Evolutionary conservation across 2,888 invertebrate genomes (phyloP).

Genomic region (Scaptomyza tumidula): DNA sequence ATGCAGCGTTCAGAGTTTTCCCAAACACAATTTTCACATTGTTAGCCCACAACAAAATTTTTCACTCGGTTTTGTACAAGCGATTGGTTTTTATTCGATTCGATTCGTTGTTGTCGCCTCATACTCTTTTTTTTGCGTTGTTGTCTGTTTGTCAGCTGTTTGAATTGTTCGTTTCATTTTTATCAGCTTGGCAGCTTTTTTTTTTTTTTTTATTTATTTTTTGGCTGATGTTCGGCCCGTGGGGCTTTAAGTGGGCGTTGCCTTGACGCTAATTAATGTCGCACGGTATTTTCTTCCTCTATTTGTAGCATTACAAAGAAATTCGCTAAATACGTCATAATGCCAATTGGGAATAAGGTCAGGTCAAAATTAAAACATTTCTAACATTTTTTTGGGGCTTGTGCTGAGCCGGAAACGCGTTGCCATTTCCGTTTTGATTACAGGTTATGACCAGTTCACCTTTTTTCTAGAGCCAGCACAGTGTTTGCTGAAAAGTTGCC

Average conservation of each 20-base stretch:
- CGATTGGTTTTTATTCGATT: slow-evolving; percentile 15
- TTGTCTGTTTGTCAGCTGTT: slow-evolving; percentile 19
- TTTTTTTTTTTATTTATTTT: slow-evolving; percentile 9
- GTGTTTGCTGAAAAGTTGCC: slow-evolving; percentile 53
- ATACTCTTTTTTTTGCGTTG: slow-evolving; percentile 29
- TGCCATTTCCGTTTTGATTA: slow-evolving; percentile 70
- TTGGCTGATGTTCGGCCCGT: slow-evolving; percentile 36
- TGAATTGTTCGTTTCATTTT: slow-evolving; percentile 24
- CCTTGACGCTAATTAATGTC: slow-evolving; percentile 48
- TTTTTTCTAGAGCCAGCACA: slow-evolving; percentile 36
- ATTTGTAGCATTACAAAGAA: slow-evolving; percentile 19
- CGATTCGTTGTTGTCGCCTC: slow-evolving; percentile 5
- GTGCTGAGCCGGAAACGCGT: slow-evolving; percentile 61
- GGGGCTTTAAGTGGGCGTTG: slow-evolving; percentile 18
- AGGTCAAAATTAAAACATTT: slow-evolving; percentile 24
- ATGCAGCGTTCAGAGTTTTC: slow-evolving; percentile 38
- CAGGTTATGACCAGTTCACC: slow-evolving; percentile 39
- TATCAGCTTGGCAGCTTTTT: slow-evolving; percentile 28
- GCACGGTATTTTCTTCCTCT: slow-evolving; percentile 24
- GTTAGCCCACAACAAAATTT: slow-evolving; percentile 23
- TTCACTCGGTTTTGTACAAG: slow-evolving; percentile 12
- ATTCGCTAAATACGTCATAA: slow-evolving; percentile 41
- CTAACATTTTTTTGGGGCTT: neutral
- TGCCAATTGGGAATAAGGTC: slow-evolving; percentile 57
- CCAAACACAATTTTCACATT: slow-evolving; percentile 40